Evolutionary conservation across 2,797 vertebrate genomes (phyloP).

Genomic region (Myoxocephalus aenaeus): DNA sequence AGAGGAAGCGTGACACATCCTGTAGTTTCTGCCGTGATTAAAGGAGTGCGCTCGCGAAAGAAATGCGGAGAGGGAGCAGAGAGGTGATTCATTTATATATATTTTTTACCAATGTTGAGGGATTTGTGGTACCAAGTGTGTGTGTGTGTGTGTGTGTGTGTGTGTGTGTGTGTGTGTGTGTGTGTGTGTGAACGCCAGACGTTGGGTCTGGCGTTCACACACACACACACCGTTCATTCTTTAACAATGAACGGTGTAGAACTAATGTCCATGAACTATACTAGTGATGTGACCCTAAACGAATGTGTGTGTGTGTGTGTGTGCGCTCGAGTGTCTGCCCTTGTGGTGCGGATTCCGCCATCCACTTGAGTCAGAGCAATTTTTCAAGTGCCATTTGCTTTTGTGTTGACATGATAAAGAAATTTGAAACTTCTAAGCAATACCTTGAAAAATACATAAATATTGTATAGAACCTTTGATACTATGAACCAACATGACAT

Average conservation of each 20-base stretch:
- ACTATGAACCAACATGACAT: too few relatives aligned
- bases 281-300: too few relatives aligned
- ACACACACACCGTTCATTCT: slow-evolving; percentile 44
- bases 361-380: too few relatives aligned
- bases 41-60: slow-evolving; percentile 19
- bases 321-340: background rate
- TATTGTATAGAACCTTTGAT: too few relatives aligned
- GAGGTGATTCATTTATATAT: slow-evolving; percentile 47
- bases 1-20: slow-evolving; percentile 26
- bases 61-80: background rate
- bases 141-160: background rate
- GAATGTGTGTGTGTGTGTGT: too few relatives aligned
- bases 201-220: too few relatives aligned
- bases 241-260: slow-evolving; percentile 39
- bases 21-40: slow-evolving; percentile 40
- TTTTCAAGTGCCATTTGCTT: too few relatives aligned
- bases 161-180: background rate
- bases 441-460: too few relatives aligned
- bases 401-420: too few relatives aligned
- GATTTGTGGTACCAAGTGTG: slow-evolving; percentile 7
- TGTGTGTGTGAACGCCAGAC: too few relatives aligned
- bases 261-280: background rate
- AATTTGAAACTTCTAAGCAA: too few relatives aligned
- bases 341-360: too few relatives aligned
- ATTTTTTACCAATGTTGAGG: slow-evolving; percentile 27